Evolutionary conservation across 2,888 invertebrate species (phyloP).

Genomic region (Hofmannophila pseudospretella): DNA sequence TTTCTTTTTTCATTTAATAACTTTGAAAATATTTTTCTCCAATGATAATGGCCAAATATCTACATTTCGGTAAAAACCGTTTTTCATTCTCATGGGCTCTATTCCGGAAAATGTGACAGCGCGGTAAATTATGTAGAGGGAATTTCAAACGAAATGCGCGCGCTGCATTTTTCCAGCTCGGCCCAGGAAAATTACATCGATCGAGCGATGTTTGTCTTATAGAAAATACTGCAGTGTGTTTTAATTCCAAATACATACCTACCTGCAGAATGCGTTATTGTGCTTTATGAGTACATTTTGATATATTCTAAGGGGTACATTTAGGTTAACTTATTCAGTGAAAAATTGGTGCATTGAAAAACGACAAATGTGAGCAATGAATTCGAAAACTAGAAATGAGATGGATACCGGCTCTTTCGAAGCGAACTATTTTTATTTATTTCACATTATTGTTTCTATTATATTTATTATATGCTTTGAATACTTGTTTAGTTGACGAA

Average conservation of each 20-base stretch:
- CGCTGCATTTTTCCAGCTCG: not conserved
- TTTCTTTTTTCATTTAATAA: no score
- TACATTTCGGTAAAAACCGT: no score
- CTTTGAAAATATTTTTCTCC: no score
- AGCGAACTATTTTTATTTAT: constrained; percentile 63
- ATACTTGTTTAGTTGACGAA: constrained; percentile 68
- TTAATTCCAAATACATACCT: not conserved
- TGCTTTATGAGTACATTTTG: no score
- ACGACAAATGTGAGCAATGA: constrained; percentile 36
- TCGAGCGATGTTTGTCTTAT: constrained; percentile 1
- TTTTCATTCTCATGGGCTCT: no score
- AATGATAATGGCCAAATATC: no score
- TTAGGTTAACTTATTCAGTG: no score
- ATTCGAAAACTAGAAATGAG: constrained; percentile 57
- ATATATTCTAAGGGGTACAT: no score
- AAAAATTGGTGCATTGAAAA: not conserved
- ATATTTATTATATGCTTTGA: constrained; percentile 67
- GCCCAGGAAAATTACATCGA: constrained; percentile 2
- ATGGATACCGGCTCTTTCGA: constrained; percentile 61
- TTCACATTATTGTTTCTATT: constrained; percentile 64
- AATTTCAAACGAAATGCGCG: constrained; percentile 6
- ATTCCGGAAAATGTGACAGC: not conserved
- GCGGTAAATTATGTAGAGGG: not conserved
- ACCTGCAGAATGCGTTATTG: no score
- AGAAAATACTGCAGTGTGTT: constrained; percentile 10